A percentile compares a stretch with the other conserved stretches of the same genome.
phyloP scores from a whole-genome alignment of 2,888 invertebrate genomes.

The Melangyna quadrimaculata region DNA sequence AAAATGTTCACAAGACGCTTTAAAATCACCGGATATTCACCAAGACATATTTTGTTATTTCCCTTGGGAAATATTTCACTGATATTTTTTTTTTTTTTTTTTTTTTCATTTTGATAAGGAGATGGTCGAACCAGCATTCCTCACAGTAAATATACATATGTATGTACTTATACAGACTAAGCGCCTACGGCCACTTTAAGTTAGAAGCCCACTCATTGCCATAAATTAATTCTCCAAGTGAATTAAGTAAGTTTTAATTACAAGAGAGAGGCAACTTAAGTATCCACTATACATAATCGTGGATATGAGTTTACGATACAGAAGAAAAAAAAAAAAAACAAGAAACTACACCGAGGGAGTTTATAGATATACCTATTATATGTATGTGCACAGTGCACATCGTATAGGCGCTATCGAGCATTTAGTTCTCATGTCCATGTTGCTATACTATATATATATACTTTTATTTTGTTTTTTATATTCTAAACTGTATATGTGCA shows the following conservation, averaged over 20 bases:
- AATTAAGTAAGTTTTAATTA: slow-evolving; percentile 60
- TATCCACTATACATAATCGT: not conserved
- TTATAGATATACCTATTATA: not conserved
- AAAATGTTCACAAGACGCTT: not conserved
- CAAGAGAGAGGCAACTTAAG: slow-evolving; percentile 20
- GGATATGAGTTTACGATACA: not conserved
- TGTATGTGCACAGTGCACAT: not conserved
- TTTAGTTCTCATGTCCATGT: not conserved
- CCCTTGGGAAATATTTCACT: slow-evolving; percentile 12
- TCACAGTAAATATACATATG: not conserved
- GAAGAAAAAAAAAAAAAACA: not conserved
- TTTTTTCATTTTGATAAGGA: not conserved
- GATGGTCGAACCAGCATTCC: not conserved
- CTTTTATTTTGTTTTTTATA: not conserved
- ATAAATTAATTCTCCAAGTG: slow-evolving; percentile 44
- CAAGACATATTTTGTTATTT: not conserved
- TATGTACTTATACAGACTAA: not conserved
- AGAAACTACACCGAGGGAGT: not conserved
- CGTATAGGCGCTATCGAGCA: not conserved
- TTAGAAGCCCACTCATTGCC: slow-evolving; percentile 45
- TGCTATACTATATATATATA: not conserved
- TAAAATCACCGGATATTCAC: not conserved
- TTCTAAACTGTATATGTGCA: not conserved
- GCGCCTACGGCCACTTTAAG: slow-evolving; percentile 38
- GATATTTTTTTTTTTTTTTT: not conserved